Conservation (phyloP, 2,113 vertebrate genomes). For the Larimichthys polyactis region DNA sequence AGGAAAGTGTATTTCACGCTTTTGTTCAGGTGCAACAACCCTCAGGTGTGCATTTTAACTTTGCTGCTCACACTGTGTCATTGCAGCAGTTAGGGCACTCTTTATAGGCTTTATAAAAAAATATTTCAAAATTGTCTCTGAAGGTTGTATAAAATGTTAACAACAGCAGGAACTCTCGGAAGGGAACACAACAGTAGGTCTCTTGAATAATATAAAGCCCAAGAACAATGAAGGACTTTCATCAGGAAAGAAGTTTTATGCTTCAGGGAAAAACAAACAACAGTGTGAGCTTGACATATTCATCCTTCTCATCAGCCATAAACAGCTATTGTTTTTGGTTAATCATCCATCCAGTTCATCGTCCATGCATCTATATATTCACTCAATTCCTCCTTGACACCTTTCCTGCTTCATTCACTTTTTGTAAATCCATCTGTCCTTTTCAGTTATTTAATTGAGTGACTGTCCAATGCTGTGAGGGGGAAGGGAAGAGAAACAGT, state of each 20-base stretch:
- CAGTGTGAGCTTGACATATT: neutral
- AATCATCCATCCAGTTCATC: neutral
- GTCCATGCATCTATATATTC: neutral
- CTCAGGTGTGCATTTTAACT: constrained; percentile 25
- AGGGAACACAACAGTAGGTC: constrained; percentile 35
- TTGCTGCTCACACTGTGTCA: constrained; percentile 25
- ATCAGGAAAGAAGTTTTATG: constrained; percentile 10
- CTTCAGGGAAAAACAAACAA: constrained; percentile 22
- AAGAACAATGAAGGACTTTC: constrained; percentile 50
- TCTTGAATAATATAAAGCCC: constrained; percentile 34
- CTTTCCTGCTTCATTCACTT: neutral
- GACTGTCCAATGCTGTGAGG: neutral
- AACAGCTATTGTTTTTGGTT: neutral
- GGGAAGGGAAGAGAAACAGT: neutral
- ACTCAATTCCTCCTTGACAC: neutral
- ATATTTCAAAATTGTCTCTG: constrained; percentile 43
- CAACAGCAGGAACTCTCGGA: constrained; percentile 32
- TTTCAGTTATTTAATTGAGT: constrained; percentile 2
- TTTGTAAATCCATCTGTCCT: neutral
- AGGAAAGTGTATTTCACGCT: neutral
- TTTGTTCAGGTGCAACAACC: constrained; percentile 20
- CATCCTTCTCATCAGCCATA: neutral
- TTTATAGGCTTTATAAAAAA: constrained; percentile 38
- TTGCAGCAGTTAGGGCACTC: constrained; percentile 37
- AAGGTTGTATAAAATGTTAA: constrained; percentile 69